phyloP scores from a whole-genome alignment of 2,113 vertebrate species.

The Menidia beryllina region DNA sequence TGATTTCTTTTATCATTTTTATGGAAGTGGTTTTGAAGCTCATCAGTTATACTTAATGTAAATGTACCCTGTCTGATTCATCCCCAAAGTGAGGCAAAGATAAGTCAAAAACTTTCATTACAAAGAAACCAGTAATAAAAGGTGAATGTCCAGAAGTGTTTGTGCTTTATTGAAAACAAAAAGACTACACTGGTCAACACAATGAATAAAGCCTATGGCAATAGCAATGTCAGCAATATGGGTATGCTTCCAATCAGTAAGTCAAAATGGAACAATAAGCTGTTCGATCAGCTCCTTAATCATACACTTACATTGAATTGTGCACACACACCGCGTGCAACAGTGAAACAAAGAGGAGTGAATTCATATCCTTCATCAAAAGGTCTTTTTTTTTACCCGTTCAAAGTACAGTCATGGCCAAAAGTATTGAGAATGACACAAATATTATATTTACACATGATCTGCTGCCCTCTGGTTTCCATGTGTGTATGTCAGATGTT shows the following conservation, averaged over 20 bases:
- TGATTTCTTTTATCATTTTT: too few relatives aligned
- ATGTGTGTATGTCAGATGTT: too few relatives aligned
- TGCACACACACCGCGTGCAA: conserved; percentile 38
- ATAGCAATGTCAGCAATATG: conserved; percentile 20
- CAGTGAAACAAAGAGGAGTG: conserved; percentile 43
- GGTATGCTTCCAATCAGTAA: conserved; percentile 17
- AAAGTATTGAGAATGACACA: too few relatives aligned
- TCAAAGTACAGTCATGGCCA: too few relatives aligned
- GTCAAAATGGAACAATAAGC: conserved; percentile 21
- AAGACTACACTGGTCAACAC: conserved; percentile 55
- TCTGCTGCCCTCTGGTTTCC: too few relatives aligned
- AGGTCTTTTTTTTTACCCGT: conserved; percentile 53
- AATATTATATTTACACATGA: too few relatives aligned
- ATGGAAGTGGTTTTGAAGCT: neutral
- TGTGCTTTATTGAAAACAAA: conserved; percentile 67
- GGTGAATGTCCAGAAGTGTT: neutral
- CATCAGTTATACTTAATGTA: neutral
- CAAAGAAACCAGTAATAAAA: neutral
- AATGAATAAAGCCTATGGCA: conserved; percentile 51
- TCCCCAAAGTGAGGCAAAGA: too few relatives aligned
- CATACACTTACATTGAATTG: conserved; percentile 33
- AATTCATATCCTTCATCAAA: conserved; percentile 61
- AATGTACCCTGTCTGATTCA: neutral
- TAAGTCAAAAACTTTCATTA: neutral
- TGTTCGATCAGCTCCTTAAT: conserved; percentile 29